phyloP scores from a whole-genome alignment of 2,797 vertebrate species.

The Chrysolophus pictus region DNA sequence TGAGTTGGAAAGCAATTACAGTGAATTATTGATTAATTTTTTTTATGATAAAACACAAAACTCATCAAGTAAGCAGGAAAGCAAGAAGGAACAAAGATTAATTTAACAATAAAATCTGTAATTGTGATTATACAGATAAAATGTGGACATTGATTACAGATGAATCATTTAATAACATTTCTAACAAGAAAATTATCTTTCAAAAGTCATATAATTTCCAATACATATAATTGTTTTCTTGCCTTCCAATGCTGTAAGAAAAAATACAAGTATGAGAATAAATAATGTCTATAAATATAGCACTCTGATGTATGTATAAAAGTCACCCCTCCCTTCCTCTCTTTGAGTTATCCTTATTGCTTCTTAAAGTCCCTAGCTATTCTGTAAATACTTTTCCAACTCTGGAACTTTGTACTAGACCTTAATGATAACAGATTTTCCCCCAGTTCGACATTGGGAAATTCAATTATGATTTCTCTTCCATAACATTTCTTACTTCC shows the following conservation, averaged over 20 bases:
- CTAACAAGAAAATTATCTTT: slow-evolving; percentile 59
- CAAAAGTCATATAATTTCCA: slow-evolving; percentile 54
- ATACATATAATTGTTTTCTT: slow-evolving; percentile 53
- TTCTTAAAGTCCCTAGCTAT: slow-evolving; percentile 24
- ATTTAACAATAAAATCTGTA: slow-evolving; percentile 71
- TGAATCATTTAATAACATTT: slow-evolving; percentile 52
- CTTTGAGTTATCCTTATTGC: slow-evolving; percentile 14
- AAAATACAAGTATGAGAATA: slow-evolving; percentile 68
- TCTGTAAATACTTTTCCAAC: slow-evolving; percentile 34
- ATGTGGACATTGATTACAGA: slow-evolving; percentile 66
- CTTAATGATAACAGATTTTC: not conserved
- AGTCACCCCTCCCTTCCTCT: slow-evolving; percentile 19
- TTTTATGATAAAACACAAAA: slow-evolving; percentile 55
- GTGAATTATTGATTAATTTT: slow-evolving; percentile 53
- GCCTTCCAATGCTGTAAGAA: slow-evolving; percentile 48
- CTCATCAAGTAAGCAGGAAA: slow-evolving; percentile 27
- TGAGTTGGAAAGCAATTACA: slow-evolving; percentile 58
- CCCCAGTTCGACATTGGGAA: rapidly evolving
- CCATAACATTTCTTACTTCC: not conserved
- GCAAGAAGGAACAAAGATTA: slow-evolving; percentile 60
- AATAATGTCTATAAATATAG: slow-evolving; percentile 63
- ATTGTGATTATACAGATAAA: slow-evolving; percentile 67
- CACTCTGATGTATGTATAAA: slow-evolving; percentile 48
- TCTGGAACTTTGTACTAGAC: not conserved
- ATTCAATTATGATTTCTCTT: not conserved